Evolutionary conservation across 2,888 invertebrate genomes (phyloP).

Genomic region (Cantharis flavilabris): DNA sequence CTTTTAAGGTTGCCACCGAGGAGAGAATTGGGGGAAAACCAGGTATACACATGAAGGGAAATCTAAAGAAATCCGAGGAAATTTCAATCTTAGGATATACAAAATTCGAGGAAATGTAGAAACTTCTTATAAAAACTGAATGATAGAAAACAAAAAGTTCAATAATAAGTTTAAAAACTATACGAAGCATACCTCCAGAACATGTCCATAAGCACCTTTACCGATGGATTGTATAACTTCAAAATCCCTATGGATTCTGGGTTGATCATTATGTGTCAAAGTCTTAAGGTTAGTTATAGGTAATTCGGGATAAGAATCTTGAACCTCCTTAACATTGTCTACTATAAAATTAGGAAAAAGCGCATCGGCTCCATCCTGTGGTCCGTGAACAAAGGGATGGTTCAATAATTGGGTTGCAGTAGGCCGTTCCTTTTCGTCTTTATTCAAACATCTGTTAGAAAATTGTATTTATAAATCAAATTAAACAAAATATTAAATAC

Average conservation of each 20-base stretch:
- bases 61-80: too few relatives aligned
- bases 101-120: too few relatives aligned
- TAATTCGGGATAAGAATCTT: slow-evolving; percentile 43
- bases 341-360: slow-evolving; percentile 44
- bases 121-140: too few relatives aligned
- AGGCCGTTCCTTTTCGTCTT: slow-evolving; percentile 73
- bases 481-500: neutral
- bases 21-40: too few relatives aligned
- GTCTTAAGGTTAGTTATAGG: slow-evolving; percentile 44
- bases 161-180: neutral
- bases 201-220: slow-evolving; percentile 95
- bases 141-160: too few relatives aligned
- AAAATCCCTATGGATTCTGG: slow-evolving; percentile 80
- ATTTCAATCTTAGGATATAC: too few relatives aligned
- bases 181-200: slow-evolving; percentile 73
- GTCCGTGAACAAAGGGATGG: slow-evolving; percentile 70
- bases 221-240: slow-evolving; percentile 83
- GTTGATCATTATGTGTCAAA: slow-evolving; percentile 58
- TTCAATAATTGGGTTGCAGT: slow-evolving; percentile 76
- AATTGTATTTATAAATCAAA: neutral
- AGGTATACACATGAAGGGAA: too few relatives aligned
- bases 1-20: too few relatives aligned
- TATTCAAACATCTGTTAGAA: slow-evolving; percentile 68
- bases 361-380: slow-evolving; percentile 56
- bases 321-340: slow-evolving; percentile 49